A percentile compares a stretch with the other conserved stretches of the same genome.
These are phyloP conservation scores for Leguminivora glycinivorella DNA, from an alignment of 1,140 invertebrate species.

Conservation along the genomic window DNA sequence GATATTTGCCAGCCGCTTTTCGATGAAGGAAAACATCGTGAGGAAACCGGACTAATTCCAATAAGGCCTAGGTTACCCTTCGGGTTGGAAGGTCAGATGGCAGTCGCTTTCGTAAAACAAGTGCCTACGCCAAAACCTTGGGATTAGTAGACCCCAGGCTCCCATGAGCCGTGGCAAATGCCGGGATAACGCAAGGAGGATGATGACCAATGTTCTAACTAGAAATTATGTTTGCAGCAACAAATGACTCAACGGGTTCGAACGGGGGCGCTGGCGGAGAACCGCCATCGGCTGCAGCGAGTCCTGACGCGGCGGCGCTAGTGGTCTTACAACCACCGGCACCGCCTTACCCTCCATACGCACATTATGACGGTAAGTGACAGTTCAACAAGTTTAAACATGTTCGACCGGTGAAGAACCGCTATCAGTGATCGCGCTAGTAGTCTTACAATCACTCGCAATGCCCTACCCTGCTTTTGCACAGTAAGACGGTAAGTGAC, in stretches of 20 bases:
- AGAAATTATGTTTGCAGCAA: constrained; percentile 54
- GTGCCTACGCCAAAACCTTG: too few species aligned
- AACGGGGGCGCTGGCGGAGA: constrained; percentile 59
- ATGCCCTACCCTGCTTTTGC: constrained; percentile 69
- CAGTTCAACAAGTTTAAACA: constrained; percentile 31
- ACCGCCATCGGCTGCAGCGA: constrained; percentile 67
- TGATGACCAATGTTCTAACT: not conserved
- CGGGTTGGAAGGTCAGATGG: too few species aligned
- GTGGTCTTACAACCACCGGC: constrained; percentile 71
- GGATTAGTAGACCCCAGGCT: too few species aligned
- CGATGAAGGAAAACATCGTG: too few species aligned
- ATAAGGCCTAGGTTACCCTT: too few species aligned
- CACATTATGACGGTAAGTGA: constrained; percentile 68
- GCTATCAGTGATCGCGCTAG: constrained; percentile 68
- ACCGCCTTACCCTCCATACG: constrained; percentile 68
- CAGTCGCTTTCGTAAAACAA: too few species aligned
- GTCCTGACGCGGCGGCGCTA: constrained; percentile 67
- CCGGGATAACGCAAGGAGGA: too few species aligned
- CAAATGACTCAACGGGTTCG: constrained; percentile 69
- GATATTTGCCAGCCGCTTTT: too few species aligned
- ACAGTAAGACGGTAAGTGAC: constrained; percentile 67
- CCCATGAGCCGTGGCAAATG: too few species aligned
- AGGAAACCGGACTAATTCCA: too few species aligned
- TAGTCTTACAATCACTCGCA: constrained; percentile 69
- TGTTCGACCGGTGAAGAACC: constrained; percentile 62